Evolutionary conservation across 1,140 invertebrate genomes (phyloP), one percentile per base, ranked within the genome.

Genomic region (Drosophila ananassae): DNA sequence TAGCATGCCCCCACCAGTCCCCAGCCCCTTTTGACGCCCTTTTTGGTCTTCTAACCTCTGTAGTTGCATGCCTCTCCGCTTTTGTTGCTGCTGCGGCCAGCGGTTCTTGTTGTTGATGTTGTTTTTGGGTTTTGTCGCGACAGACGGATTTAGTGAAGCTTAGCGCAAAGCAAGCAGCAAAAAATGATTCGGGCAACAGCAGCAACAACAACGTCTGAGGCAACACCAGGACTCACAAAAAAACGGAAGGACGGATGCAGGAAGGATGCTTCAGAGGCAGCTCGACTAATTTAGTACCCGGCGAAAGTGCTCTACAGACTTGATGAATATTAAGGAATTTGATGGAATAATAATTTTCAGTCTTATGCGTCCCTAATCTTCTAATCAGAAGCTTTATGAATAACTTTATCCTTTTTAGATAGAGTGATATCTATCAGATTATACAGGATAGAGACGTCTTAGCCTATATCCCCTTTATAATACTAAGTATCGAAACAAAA

Each of bases 91-190:
- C 46, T 63, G 51, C 52, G 71, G 69, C 72, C 72, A 44, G 68
- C 55, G 55, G 56, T 48, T 58, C 39, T 51, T 56, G 57, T 48
- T 79, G 73, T 60, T 63, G 46, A 8, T 57, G 37, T 34, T 73
- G 48, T 57, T 74, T 63, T 62, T 79, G 62, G 67, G 59, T 74
- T 75, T 53, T 75, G 80, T 79, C 66, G 80, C 72, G 72, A 79
- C 80, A 80, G 77, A 63, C 74, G 80, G 73, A 84, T 79, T 81
- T 81, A 81, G 79, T 83, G 64, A 59, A 73, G 80, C 79, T 81
- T 78, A 81, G 69, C 68, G 61, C 58, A 82, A 44, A 73, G 51
- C 56, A 59, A 77, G 47, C 48, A 81, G 21, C 71, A 67, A 59
- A 59, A 75, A 74, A 69, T 57, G 22, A 69, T 69, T 69, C 25